Conservation (phyloP, 2,888 invertebrate genomes). For the Aphodius granarius region DNA sequence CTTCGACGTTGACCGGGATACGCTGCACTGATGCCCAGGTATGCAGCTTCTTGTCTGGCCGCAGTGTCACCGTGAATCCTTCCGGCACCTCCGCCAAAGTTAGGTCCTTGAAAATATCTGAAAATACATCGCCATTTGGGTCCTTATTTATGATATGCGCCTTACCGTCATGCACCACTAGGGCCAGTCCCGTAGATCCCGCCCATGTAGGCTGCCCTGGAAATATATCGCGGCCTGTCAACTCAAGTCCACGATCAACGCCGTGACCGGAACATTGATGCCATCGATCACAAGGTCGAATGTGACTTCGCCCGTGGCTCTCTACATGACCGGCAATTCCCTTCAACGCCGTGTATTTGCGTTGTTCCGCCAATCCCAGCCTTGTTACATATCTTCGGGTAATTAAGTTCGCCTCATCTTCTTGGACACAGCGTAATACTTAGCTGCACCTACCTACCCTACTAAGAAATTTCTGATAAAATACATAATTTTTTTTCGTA, state of each 20-base stretch:
- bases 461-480: too few species aligned
- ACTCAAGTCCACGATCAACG: slow-evolving; percentile 16
- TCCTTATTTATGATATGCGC: slow-evolving; percentile 21
- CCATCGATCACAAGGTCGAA: slow-evolving; percentile 19
- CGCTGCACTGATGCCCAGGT: too few species aligned
- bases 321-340: slow-evolving; percentile 17
- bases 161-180: slow-evolving; percentile 12
- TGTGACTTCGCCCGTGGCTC: not conserved
- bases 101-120: slow-evolving; percentile 2
- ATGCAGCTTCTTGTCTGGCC: too few species aligned
- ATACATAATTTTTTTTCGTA: too few species aligned
- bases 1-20: too few species aligned
- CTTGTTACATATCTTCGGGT: slow-evolving; percentile 16
- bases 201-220: slow-evolving; percentile 21
- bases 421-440: too few species aligned
- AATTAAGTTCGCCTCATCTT: slow-evolving; percentile 19
- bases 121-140: not conserved
- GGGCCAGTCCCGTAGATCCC: slow-evolving; percentile 5
- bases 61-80: too few species aligned
- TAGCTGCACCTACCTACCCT: too few species aligned
- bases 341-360: not conserved
- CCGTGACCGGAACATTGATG: slow-evolving; percentile 14
- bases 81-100: too few species aligned
- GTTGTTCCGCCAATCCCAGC: slow-evolving; percentile 3
- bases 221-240: slow-evolving; percentile 19